Conservation (phyloP, 2,888 invertebrate genomes). For the Carpatolechia fugitivella region DNA sequence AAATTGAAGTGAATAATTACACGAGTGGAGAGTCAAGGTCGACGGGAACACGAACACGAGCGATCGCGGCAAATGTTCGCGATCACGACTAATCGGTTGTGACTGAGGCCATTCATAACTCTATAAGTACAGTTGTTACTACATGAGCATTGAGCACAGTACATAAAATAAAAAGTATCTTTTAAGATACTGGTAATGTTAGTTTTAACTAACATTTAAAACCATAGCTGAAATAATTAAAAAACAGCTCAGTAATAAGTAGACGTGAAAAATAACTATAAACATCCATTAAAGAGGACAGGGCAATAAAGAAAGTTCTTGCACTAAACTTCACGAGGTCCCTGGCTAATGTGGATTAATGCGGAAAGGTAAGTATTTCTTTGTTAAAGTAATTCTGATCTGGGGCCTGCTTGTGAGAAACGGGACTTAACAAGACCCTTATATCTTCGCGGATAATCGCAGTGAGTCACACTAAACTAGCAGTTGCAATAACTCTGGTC, state of each 20-base stretch:
- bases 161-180: too few species aligned
- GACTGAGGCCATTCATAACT: conserved; percentile 32
- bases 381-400: conserved; percentile 19
- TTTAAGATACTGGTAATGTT: conserved; percentile 22
- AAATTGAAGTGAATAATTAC: conserved; percentile 26
- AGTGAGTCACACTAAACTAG: conserved; percentile 14
- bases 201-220: conserved; percentile 1
- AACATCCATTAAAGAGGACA: conserved; percentile 23
- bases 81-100: conserved; percentile 39
- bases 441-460: conserved; percentile 11
- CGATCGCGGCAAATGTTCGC: conserved; percentile 24
- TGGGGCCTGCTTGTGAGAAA: neutral
- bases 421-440: conserved; percentile 11
- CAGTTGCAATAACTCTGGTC: conserved; percentile 46
- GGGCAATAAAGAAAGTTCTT: conserved; percentile 8
- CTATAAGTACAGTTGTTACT: conserved; percentile 15
- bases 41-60: conserved; percentile 35
- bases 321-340: conserved; percentile 12
- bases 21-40: conserved; percentile 43
- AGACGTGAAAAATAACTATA: conserved; percentile 18
- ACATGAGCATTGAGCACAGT: too few species aligned
- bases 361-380: conserved; percentile 25
- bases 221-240: neutral
- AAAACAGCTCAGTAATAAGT: neutral
- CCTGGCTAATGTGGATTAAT: conserved; percentile 27